phyloP scores from a whole-genome alignment of 2,113 vertebrate genomes.

The Lophotis ruficrista region DNA sequence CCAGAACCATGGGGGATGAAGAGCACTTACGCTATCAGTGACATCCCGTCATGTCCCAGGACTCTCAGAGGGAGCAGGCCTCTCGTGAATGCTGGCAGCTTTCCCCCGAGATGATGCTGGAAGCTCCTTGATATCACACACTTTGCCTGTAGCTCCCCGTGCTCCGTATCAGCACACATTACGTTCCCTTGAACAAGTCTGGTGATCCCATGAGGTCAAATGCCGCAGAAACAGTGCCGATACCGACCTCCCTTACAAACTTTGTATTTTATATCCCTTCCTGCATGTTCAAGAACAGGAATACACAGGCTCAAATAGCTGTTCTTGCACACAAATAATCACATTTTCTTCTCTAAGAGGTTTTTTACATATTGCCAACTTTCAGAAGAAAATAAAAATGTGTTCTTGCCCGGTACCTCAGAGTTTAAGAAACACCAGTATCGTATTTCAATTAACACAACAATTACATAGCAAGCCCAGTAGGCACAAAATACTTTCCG shows the following conservation, averaged over 20 bases:
- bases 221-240: not conserved
- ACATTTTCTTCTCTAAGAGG: not conserved
- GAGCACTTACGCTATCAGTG: not conserved
- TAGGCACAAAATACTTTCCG: not conserved
- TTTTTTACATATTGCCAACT: not conserved
- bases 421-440: not conserved
- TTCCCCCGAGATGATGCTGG: not conserved
- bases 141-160: not conserved
- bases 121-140: not conserved
- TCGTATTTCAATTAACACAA: not conserved
- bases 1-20: not conserved
- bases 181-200: not conserved
- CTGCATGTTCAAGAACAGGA: not conserved
- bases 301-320: not conserved
- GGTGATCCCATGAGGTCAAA: fast-evolving
- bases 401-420: not conserved
- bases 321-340: not conserved
- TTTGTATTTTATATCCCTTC: not conserved
- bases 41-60: not conserved
- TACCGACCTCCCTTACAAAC: not conserved
- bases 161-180: not conserved
- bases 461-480: not conserved
- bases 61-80: not conserved
- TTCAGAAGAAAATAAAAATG: not conserved
- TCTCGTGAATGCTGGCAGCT: fast-evolving